phyloP scores from a whole-genome alignment of 1,140 invertebrate species.

The Ceratosolen solmsi region DNA sequence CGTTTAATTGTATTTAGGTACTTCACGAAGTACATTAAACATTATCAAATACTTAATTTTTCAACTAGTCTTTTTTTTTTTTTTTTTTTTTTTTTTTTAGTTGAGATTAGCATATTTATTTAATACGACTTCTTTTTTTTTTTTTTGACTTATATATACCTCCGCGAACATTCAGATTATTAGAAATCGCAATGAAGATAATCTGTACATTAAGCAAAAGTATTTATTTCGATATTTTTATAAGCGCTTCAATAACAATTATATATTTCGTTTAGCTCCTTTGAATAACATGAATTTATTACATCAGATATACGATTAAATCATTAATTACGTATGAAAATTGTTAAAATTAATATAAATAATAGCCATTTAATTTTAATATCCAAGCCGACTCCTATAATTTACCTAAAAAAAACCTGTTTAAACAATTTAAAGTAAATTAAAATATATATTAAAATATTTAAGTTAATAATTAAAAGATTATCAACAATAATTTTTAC shows the following conservation, averaged over 20 bases:
- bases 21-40: not conserved
- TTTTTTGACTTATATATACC: not conserved
- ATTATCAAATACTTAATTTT: not conserved
- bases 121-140: not conserved
- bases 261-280: too few relatives aligned
- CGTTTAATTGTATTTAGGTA: not conserved
- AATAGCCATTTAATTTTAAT: too few relatives aligned
- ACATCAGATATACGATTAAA: too few relatives aligned
- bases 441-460: too few relatives aligned
- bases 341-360: too few relatives aligned
- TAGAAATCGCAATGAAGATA: not conserved
- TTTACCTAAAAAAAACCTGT: too few relatives aligned
- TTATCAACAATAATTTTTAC: too few relatives aligned
- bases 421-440: too few relatives aligned
- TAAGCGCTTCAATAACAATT: not conserved
- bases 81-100: not conserved
- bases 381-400: too few relatives aligned
- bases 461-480: too few relatives aligned
- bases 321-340: too few relatives aligned
- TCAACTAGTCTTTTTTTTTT: not conserved
- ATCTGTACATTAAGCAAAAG: not conserved
- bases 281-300: too few relatives aligned
- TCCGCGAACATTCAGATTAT: not conserved
- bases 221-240: not conserved
- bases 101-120: not conserved